Percentiles rank a stretch among this genome's conserved stretches.
phyloP scores from a whole-genome alignment of 2,797 vertebrate genomes.

The Brachymystax lenok region DNA sequence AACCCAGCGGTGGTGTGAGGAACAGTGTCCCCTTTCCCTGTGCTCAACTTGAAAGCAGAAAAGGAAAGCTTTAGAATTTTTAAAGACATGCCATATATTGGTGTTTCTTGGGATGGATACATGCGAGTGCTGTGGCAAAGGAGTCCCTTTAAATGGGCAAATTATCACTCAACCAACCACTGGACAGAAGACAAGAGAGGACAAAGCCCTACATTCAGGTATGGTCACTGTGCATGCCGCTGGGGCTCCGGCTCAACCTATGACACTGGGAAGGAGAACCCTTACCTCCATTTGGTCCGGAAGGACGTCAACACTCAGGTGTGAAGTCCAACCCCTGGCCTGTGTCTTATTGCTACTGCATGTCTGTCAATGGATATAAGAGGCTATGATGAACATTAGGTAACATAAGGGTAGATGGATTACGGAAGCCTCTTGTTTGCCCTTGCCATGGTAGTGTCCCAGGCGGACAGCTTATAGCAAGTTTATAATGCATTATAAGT shows the following conservation, averaged over 20 bases:
- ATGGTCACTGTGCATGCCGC: not conserved
- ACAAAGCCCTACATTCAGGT: not conserved
- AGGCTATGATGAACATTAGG: not conserved
- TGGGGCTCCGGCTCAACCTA: not conserved
- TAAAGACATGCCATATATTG: too few species aligned
- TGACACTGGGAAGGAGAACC: not conserved
- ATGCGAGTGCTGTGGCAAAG: conserved; percentile 1
- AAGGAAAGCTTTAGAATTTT: too few species aligned
- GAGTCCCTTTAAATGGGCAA: conserved; percentile 4
- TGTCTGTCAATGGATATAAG: not conserved
- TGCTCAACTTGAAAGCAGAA: too few species aligned
- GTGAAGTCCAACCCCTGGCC: not conserved
- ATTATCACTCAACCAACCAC: not conserved
- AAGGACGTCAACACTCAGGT: not conserved
- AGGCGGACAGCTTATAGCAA: not conserved
- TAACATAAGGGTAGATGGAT: not conserved
- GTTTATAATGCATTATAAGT: not conserved
- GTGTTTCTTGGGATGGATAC: too few species aligned
- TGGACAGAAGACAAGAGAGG: conserved; percentile 4
- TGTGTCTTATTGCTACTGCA: not conserved
- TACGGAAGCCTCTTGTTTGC: not conserved
- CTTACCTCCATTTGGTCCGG: not conserved
- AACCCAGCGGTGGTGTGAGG: not conserved
- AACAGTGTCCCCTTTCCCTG: not conserved
- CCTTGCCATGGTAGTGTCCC: not conserved